A percentile compares a stretch with the other conserved stretches of the same genome.
These are phyloP conservation scores for Scaptomyza caliginosa DNA, from an alignment of 2,888 invertebrate genomes.

Conservation along the genomic window DNA sequence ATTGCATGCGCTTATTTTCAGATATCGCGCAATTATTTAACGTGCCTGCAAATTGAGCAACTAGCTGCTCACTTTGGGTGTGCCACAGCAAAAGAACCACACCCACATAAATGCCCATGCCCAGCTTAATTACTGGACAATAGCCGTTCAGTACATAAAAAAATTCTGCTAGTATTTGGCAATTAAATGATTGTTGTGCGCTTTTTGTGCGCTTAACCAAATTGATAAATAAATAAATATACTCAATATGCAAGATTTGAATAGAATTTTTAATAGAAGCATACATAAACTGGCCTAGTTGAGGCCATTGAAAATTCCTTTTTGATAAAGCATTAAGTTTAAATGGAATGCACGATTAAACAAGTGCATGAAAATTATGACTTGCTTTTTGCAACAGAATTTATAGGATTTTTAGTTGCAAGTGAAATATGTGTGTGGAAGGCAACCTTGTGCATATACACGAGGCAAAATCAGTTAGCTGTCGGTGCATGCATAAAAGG, in stretches of 20 bases:
- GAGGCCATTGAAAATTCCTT: not conserved
- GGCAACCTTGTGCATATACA: slow-evolving; percentile 10
- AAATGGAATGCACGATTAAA: slow-evolving; percentile 19
- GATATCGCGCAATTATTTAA: slow-evolving; percentile 57
- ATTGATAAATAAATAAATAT: not conserved
- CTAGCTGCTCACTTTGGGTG: slow-evolving; percentile 14
- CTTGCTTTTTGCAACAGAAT: slow-evolving; percentile 16
- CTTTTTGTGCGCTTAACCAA: not conserved
- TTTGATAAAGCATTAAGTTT: slow-evolving; percentile 4
- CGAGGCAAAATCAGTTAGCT: slow-evolving; percentile 54
- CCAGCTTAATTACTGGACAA: slow-evolving; percentile 31
- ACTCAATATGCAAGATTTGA: not conserved
- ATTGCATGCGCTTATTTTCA: slow-evolving; percentile 42
- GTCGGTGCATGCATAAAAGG: slow-evolving; percentile 58
- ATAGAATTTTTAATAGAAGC: not conserved
- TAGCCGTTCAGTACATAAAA: slow-evolving; percentile 4
- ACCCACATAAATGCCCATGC: slow-evolving; percentile 11
- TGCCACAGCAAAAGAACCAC: slow-evolving; percentile 3
- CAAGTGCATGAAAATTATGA: slow-evolving; percentile 11
- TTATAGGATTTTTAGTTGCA: slow-evolving; percentile 47
- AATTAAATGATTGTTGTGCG: not conserved
- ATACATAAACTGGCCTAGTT: not conserved
- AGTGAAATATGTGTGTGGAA: slow-evolving; percentile 17
- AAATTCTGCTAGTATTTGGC: slow-evolving; percentile 1
- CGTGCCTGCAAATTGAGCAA: slow-evolving; percentile 36